A percentile compares a stretch with the other conserved stretches of the same genome.
Conservation (phyloP, 1,140 invertebrate genomes). For the Lepidostoma basale region DNA sequence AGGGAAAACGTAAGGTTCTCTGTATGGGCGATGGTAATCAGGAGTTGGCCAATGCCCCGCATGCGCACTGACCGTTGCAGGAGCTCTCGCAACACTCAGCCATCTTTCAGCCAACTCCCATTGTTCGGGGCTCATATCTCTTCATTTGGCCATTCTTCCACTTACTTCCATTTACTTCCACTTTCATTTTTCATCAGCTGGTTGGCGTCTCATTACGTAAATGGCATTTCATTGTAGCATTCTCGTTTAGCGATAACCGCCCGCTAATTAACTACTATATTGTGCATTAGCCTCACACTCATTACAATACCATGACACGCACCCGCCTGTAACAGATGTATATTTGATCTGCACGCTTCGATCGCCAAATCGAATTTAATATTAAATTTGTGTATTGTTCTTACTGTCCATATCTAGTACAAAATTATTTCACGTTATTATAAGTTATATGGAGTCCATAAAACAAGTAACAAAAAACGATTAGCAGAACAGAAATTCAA, state of each 20-base stretch:
- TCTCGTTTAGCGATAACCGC: neutral
- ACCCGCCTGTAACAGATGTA: too few relatives aligned
- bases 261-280: neutral
- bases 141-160: neutral
- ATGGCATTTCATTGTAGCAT: neutral
- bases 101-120: conserved; percentile 38
- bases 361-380: too few relatives aligned
- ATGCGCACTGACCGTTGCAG: conserved; percentile 44
- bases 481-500: too few relatives aligned
- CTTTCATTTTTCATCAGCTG: conserved; percentile 25
- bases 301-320: too few relatives aligned
- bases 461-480: too few relatives aligned
- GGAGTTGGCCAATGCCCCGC: conserved; percentile 43
- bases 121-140: conserved; percentile 31
- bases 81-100: conserved; percentile 29
- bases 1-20: too few relatives aligned
- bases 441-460: too few relatives aligned
- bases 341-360: too few relatives aligned
- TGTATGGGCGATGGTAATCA: conserved; percentile 34
- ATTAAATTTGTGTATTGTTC: too few relatives aligned
- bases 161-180: conserved; percentile 15
- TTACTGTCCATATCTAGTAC: too few relatives aligned
- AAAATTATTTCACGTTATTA: too few relatives aligned
- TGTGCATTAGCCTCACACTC: too few relatives aligned
- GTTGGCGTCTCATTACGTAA: conserved; percentile 17